Evolutionary conservation across 2,113 vertebrate genomes (phyloP).

Genomic region (Onychorhynchus coronatus): DNA sequence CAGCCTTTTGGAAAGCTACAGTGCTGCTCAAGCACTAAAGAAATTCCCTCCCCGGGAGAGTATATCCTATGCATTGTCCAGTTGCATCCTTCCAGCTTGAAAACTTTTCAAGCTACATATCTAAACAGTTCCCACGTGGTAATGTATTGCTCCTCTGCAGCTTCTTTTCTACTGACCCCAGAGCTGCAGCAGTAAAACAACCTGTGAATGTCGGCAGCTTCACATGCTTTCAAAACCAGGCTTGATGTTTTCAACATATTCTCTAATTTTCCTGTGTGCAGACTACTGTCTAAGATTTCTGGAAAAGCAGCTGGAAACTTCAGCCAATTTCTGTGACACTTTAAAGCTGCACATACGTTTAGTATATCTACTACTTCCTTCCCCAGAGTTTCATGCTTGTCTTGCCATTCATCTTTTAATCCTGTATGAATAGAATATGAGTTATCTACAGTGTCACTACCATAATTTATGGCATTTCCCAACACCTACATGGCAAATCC

Average conservation of each 20-base stretch:
- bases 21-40: neutral
- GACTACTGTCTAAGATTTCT: slow-evolving; percentile 44
- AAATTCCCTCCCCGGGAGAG: neutral
- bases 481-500: slow-evolving; percentile 24
- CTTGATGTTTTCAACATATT: slow-evolving; percentile 41
- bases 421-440: neutral
- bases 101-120: neutral
- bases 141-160: neutral
- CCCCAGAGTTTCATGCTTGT: slow-evolving; percentile 15
- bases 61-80: neutral
- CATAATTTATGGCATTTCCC: slow-evolving; percentile 4
- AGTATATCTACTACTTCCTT: slow-evolving; percentile 40
- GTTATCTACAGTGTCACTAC: neutral
- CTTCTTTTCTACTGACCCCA: neutral
- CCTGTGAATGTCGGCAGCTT: neutral
- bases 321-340: slow-evolving; percentile 22
- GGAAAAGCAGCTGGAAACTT: neutral
- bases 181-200: neutral
- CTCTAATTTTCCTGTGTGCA: neutral
- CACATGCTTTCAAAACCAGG: neutral
- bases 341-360: slow-evolving; percentile 55
- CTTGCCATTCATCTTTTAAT: slow-evolving; percentile 43
- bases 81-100: neutral
- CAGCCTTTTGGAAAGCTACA: neutral
- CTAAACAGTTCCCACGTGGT: neutral